Evolutionary conservation across 2,888 invertebrate genomes (phyloP).

Genomic region (Phyllotreta cruciferae): DNA sequence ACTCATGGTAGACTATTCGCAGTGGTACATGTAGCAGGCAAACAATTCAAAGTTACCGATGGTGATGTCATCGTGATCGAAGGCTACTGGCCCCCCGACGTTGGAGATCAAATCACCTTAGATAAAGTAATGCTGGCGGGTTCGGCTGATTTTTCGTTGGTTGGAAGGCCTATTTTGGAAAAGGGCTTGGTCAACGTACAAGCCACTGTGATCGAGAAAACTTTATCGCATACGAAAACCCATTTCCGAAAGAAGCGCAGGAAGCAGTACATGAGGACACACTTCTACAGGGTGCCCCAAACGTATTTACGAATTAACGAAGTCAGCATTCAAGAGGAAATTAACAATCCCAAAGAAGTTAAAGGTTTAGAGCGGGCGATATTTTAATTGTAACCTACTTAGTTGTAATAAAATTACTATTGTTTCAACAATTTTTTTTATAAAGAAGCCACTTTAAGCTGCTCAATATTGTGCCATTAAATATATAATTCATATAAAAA

Average conservation of each 20-base stretch:
- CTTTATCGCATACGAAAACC: constrained; percentile 79
- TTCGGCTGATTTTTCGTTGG: constrained; percentile 78
- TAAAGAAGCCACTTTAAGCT: constrained; percentile 33
- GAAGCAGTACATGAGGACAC: constrained; percentile 79
- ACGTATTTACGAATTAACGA: constrained; percentile 81
- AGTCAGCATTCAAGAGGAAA: constrained; percentile 65
- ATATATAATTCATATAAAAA: constrained; percentile 27
- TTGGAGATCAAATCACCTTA: constrained; percentile 79
- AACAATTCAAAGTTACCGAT: constrained; percentile 84
- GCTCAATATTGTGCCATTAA: constrained; percentile 35
- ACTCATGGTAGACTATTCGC: constrained; percentile 76
- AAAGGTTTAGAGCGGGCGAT: constrained; percentile 49
- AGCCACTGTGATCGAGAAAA: constrained; percentile 85
- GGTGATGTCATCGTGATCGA: constrained; percentile 86
- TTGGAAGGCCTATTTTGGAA: constrained; percentile 82
- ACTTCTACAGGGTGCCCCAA: constrained; percentile 73
- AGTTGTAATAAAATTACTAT: not conserved
- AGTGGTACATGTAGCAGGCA: constrained; percentile 80
- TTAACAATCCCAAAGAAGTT: constrained; percentile 57
- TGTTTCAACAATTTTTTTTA: constrained; percentile 11
- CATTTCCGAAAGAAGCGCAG: constrained; percentile 78
- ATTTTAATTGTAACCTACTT: constrained; percentile 39
- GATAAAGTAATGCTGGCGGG: constrained; percentile 87
- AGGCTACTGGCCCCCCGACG: constrained; percentile 83
- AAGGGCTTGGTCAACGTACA: constrained; percentile 75